A percentile compares a stretch with the other conserved stretches of the same genome.
Evolutionary conservation across 2,797 vertebrate genomes (phyloP).

Genomic region (Tenualosa ilisha): DNA sequence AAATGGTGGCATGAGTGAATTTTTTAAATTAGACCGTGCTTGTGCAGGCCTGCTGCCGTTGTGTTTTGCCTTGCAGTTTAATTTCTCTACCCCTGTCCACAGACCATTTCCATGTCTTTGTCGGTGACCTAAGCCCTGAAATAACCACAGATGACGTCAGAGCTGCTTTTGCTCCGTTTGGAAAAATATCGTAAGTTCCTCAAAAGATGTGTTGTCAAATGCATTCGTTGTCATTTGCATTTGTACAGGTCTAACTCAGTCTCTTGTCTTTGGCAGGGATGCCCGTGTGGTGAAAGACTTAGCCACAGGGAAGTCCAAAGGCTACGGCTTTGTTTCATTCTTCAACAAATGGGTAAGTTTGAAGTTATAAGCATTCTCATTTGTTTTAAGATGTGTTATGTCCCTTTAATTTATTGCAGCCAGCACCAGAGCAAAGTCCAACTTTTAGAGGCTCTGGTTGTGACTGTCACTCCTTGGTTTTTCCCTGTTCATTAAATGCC

Average conservation of each 20-base stretch:
- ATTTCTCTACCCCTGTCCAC: not conserved
- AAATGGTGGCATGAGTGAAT: not conserved
- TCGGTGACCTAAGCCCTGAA: constrained; percentile 97
- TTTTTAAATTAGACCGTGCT: not conserved
- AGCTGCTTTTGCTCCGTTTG: constrained; percentile 95
- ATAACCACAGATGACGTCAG: constrained; percentile 98
- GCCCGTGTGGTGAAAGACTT: constrained; percentile 98
- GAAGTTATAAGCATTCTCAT: not conserved
- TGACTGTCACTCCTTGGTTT: not conserved
- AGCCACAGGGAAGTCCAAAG: constrained; percentile 98
- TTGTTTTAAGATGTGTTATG: not conserved
- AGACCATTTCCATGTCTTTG: constrained; percentile 99
- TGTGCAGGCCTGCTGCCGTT: not conserved
- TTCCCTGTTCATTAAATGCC: not conserved
- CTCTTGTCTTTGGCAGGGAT: constrained; percentile 74
- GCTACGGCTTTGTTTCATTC: constrained; percentile 98
- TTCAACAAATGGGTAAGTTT: constrained; percentile 95
- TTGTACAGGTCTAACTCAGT: not conserved
- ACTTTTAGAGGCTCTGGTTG: not conserved
- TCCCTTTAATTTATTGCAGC: not conserved
- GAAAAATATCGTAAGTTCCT: constrained; percentile 95
- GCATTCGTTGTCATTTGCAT: not conserved
- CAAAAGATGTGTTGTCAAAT: not conserved
- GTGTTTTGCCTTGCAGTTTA: not conserved
- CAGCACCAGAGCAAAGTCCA: not conserved